phyloP scores from a whole-genome alignment of 2,797 vertebrate species.

The Psittacula derbiana region DNA sequence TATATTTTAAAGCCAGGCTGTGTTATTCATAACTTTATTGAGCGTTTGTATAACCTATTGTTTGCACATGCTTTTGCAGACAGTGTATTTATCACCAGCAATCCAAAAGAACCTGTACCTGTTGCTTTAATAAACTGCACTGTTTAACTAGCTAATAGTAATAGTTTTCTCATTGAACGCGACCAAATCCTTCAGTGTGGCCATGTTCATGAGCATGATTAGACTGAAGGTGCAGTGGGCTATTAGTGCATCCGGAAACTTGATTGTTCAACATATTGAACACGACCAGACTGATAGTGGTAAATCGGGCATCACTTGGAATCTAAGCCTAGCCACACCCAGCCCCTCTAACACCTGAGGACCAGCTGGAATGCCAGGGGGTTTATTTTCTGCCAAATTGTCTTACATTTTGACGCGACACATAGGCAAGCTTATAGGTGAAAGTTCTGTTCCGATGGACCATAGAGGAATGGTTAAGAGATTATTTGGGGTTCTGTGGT shows the following conservation, averaged over 20 bases:
- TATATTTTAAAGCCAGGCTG: background rate
- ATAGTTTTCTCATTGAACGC: background rate
- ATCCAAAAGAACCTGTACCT: background rate
- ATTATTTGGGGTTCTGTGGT: background rate
- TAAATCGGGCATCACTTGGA: background rate
- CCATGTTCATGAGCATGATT: background rate
- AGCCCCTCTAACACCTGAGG: background rate
- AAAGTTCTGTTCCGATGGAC: background rate
- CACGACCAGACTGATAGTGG: background rate
- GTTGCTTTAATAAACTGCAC: background rate
- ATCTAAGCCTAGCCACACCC: background rate
- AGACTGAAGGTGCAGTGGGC: background rate
- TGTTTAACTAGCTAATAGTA: background rate
- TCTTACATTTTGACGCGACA: background rate
- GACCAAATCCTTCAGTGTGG: background rate
- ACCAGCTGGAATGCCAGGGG: background rate
- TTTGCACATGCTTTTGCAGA: background rate
- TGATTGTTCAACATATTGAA: background rate
- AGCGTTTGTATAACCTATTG: background rate
- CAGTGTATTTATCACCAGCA: background rate
- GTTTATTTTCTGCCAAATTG: background rate
- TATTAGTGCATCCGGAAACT: background rate
- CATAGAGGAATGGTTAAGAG: background rate
- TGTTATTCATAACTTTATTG: background rate
- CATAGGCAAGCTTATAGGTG: background rate